Percentiles rank a stretch among this genome's conserved stretches.
These are phyloP conservation scores for Rhyacophila brunnea DNA, from an alignment of 1,140 invertebrate genomes.

Conservation along the genomic window DNA sequence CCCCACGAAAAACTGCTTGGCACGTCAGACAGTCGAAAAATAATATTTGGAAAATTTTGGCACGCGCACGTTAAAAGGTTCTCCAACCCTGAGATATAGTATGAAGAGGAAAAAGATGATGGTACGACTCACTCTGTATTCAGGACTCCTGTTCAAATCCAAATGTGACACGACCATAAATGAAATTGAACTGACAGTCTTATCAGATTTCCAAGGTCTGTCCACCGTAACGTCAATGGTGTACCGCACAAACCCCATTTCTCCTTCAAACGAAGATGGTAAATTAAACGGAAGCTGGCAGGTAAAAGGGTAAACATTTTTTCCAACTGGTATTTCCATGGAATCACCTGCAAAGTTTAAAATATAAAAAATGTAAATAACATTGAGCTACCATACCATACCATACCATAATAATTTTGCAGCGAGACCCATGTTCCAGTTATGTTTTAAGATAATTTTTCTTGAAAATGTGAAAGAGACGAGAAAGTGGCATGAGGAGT, in stretches of 20 bases:
- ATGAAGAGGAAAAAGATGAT: too few relatives aligned
- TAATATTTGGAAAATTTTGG: too few relatives aligned
- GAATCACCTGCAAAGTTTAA: conserved; percentile 55
- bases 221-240: conserved; percentile 80
- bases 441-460: too few relatives aligned
- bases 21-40: too few relatives aligned
- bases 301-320: conserved; percentile 70
- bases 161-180: conserved; percentile 81
- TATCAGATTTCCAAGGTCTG: conserved; percentile 85
- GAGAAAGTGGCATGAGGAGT: too few relatives aligned
- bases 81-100: too few relatives aligned
- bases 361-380: neutral
- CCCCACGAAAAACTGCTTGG: too few relatives aligned
- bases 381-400: too few relatives aligned
- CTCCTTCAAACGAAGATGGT: conserved; percentile 81
- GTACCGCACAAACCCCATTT: conserved; percentile 78
- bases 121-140: conserved; percentile 43
- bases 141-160: conserved; percentile 75
- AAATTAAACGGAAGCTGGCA: conserved; percentile 65
- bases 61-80: too few relatives aligned
- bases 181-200: conserved; percentile 72
- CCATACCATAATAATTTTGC: too few relatives aligned
- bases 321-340: conserved; percentile 66
- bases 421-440: too few relatives aligned
- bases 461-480: too few relatives aligned